phyloP scores from a whole-genome alignment of 1,140 invertebrate species.

The Hestina assimilis region DNA sequence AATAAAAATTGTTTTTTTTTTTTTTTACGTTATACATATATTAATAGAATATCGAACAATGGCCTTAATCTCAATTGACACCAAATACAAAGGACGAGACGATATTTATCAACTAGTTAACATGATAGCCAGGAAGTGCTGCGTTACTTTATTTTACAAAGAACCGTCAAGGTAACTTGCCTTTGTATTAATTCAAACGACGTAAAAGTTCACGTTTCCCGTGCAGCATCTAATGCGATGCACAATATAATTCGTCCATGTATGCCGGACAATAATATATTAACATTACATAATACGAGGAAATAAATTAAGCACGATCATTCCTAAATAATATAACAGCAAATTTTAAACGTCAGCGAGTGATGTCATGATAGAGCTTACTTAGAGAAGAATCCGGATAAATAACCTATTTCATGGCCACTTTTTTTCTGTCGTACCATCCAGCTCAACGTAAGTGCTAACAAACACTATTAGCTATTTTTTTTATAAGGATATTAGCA shows the following conservation, averaged over 20 bases:
- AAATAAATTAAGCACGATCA: slow-evolving; percentile 4
- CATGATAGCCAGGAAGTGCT: slow-evolving; percentile 61
- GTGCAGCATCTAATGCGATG: background rate
- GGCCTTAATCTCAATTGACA: slow-evolving; percentile 62
- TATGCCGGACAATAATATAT: background rate
- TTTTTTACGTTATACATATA: too few relatives aligned
- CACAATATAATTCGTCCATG: background rate
- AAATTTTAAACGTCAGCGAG: slow-evolving; percentile 50
- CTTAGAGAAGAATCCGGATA: slow-evolving; percentile 65
- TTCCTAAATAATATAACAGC: slow-evolving; percentile 40
- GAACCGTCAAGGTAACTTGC: slow-evolving; percentile 51
- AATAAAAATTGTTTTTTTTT: too few relatives aligned
- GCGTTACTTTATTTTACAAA: slow-evolving; percentile 45
- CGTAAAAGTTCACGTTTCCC: background rate
- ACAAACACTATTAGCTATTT: background rate
- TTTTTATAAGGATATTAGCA: background rate
- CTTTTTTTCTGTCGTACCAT: slow-evolving; percentile 63
- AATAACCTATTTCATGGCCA: slow-evolving; percentile 62
- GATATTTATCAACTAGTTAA: slow-evolving; percentile 65
- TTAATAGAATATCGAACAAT: background rate
- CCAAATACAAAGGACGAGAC: slow-evolving; percentile 40
- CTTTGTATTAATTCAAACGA: slow-evolving; percentile 38
- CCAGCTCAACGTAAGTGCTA: slow-evolving; percentile 40
- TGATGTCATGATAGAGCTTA: slow-evolving; percentile 55
- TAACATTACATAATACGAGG: background rate